Evolutionary conservation across 1,140 invertebrate species (phyloP).

Genomic region (Drosophila novamexicana): DNA sequence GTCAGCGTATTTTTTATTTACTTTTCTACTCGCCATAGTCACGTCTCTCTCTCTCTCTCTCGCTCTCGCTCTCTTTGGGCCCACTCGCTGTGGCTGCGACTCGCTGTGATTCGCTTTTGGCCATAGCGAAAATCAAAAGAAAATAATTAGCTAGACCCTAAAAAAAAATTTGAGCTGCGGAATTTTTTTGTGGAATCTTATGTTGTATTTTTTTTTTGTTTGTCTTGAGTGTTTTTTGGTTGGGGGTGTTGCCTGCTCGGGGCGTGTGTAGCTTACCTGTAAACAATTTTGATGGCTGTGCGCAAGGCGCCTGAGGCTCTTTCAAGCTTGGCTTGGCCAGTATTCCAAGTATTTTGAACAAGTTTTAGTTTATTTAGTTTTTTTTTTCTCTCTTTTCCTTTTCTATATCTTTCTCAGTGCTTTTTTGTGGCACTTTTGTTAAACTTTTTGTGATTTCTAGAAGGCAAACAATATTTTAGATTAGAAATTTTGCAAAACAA

Average conservation of each 20-base stretch:
- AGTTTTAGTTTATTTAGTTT: slow-evolving; percentile 51
- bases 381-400: slow-evolving; percentile 18
- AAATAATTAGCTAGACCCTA: slow-evolving; percentile 76
- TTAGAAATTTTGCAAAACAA: not conserved
- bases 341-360: slow-evolving; percentile 67
- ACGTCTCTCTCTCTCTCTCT: slow-evolving; percentile 4
- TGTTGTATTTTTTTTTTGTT: slow-evolving; percentile 11
- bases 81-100: slow-evolving; percentile 56
- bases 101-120: slow-evolving; percentile 69
- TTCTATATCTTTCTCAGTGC: slow-evolving; percentile 4
- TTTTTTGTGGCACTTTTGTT: slow-evolving; percentile 32
- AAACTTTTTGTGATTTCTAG: slow-evolving; percentile 17
- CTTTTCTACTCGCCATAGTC: slow-evolving; percentile 33
- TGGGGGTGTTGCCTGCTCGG: slow-evolving; percentile 52
- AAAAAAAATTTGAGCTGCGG: slow-evolving; percentile 40
- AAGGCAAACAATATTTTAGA: slow-evolving; percentile 17
- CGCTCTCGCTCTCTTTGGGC: slow-evolving; percentile 26
- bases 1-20: slow-evolving; percentile 50
- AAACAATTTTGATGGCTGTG: slow-evolving; percentile 62
- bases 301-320: slow-evolving; percentile 34
- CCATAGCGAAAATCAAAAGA: slow-evolving; percentile 68
- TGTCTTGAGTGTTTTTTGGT: slow-evolving; percentile 27
- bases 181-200: slow-evolving; percentile 54
- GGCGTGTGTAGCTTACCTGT: slow-evolving; percentile 60
- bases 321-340: slow-evolving; percentile 41